phyloP scores from a whole-genome alignment of 1,140 invertebrate species.

The Tribolium castaneum region DNA sequence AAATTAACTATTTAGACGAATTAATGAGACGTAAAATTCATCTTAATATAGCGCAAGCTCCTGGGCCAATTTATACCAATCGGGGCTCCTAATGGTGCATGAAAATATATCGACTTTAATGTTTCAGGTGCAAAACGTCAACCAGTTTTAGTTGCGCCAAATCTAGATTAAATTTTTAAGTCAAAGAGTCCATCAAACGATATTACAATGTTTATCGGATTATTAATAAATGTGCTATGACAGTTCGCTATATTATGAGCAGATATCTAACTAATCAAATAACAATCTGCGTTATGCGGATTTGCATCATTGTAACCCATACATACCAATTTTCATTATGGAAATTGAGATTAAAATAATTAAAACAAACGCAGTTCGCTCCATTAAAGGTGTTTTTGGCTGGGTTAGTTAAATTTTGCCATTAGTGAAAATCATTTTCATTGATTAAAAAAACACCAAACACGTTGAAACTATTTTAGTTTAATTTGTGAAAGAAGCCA shows the following conservation, averaged over 20 bases:
- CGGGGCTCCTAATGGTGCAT: not conserved
- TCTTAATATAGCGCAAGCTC: constrained; percentile 32
- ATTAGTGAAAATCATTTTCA: not conserved
- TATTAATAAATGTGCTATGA: not conserved
- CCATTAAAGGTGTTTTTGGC: not conserved
- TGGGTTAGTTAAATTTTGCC: not conserved
- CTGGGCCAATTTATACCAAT: constrained; percentile 2
- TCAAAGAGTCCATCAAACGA: not conserved
- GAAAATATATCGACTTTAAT: constrained; percentile 6
- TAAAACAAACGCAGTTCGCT: not conserved
- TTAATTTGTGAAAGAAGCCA: not conserved
- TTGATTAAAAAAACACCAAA: not conserved
- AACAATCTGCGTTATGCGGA: not conserved
- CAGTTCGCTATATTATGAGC: not conserved
- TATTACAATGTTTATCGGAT: not conserved
- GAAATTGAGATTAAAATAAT: not conserved
- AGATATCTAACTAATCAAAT: not conserved
- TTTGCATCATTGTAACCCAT: not conserved
- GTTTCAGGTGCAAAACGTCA: not conserved
- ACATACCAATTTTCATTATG: not conserved
- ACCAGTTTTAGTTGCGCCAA: too few species aligned
- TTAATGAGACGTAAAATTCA: constrained; percentile 34
- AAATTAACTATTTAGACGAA: constrained; percentile 28
- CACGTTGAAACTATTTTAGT: not conserved
- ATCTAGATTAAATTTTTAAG: not conserved